Evolutionary conservation across 53 echinoderm and acorn worm genomes (phyloP), one percentile per base, ranked within the genome.

Genomic region (Temnopleurus reevesii): DNA sequence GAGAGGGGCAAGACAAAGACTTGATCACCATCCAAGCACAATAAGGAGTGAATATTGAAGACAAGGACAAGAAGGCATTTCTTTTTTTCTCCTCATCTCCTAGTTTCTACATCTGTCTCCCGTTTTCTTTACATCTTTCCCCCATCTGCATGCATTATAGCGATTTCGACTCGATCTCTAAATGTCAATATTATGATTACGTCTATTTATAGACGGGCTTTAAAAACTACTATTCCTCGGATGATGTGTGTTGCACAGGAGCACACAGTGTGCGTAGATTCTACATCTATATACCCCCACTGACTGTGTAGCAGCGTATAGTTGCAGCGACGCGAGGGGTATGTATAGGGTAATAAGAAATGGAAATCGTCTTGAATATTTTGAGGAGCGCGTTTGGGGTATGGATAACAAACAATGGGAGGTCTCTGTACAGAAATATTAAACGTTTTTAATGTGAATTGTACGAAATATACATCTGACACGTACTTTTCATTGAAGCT

Each of bases 161-260:
- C 85, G 60, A 59, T 85, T 83, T 85, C 85, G 85, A 46, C 85
- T 85, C 60, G 58, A n/a, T 57, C 60, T 85, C 27, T 19, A 85
- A 85, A 85, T 85, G 85, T 85, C 85, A 85, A 59, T 85, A 85
- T 85, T 85, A 85, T 85, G 85, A 59, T 85, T 59, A 60, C 85
- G 43, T 85, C 85, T 85, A 85, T 85, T 60, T 85, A 46, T 85
- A 85, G 85, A 38, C 45, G 43, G 26, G 85, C 85, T 85, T 85
- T 85, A 85, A 85, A 59, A 59, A 57, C 59, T 36, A 71, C 71
- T 43, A 71, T 71, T 51, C 26, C 15, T 41, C 71, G n/a, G 71
- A 71, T 38, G 71, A 41, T 36, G 71, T 71, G 41, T 41, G 71
- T 71, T 71, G 23, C 21, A 26, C 41, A n/a, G n/a, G 30, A 29